phyloP scores from a whole-genome alignment of 2,113 vertebrate genomes.

The Festucalex cinctus region DNA sequence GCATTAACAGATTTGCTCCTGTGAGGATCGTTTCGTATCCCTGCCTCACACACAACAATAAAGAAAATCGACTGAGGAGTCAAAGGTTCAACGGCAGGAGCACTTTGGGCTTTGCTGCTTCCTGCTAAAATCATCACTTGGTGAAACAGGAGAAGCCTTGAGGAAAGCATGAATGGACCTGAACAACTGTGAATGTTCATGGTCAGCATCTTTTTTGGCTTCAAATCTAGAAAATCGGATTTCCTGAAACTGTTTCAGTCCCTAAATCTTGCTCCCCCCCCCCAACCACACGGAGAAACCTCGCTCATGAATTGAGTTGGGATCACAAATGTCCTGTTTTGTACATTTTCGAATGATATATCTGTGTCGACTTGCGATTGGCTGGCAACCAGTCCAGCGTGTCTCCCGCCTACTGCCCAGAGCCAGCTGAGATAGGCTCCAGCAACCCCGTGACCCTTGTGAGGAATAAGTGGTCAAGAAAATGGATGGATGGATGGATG shows the following conservation, averaged over 20 bases:
- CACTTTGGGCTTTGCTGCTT: slow-evolving; percentile 26
- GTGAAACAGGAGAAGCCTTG: slow-evolving; percentile 48
- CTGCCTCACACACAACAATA: slow-evolving; percentile 3
- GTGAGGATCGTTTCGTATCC: slow-evolving; percentile 15
- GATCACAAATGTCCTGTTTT: slow-evolving; percentile 1
- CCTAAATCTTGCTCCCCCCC: neutral
- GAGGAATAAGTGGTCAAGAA: too few species aligned
- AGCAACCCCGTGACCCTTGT: too few species aligned
- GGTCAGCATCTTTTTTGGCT: slow-evolving; percentile 41
- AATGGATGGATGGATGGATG: too few species aligned
- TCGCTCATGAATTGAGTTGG: neutral
- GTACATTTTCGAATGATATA: slow-evolving; percentile 14
- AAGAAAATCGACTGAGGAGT: neutral
- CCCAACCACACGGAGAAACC: neutral
- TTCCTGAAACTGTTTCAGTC: neutral
- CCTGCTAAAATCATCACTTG: slow-evolving; percentile 63
- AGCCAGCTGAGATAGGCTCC: too few species aligned
- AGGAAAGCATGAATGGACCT: slow-evolving; percentile 53
- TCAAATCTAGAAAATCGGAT: neutral
- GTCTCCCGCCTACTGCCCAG: too few species aligned
- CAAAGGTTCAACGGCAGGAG: slow-evolving; percentile 31
- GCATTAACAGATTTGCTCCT: slow-evolving; percentile 37
- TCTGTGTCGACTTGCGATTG: too few species aligned
- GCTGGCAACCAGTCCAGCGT: too few species aligned
- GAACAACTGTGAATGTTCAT: slow-evolving; percentile 2